A percentile compares a stretch with the other conserved stretches of the same genome.
Evolutionary conservation across 2,888 invertebrate species (phyloP).

Genomic region (Syritta pipiens): DNA sequence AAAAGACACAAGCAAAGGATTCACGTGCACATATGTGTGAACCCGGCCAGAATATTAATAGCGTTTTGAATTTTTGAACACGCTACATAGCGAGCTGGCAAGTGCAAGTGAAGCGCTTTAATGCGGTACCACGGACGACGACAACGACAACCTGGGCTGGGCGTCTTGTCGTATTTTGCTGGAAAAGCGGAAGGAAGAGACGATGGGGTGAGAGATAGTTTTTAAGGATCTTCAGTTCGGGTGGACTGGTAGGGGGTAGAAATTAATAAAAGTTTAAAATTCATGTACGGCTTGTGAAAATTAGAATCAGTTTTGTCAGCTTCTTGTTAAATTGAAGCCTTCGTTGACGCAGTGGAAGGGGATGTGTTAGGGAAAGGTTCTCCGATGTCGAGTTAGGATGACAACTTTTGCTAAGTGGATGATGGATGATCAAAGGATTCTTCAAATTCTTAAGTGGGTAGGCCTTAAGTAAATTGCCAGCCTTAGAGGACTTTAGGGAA

Average conservation of each 20-base stretch:
- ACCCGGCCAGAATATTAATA: conserved; percentile 63
- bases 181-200: background rate
- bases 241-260: background rate
- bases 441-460: too few relatives aligned
- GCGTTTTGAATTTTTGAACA: conserved; percentile 66
- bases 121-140: conserved; percentile 24
- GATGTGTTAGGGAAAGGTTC: too few relatives aligned
- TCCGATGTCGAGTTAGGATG: too few relatives aligned
- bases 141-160: background rate
- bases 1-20: background rate
- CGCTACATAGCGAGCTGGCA: conserved; percentile 7
- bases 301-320: conserved; percentile 18
- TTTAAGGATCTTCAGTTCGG: background rate
- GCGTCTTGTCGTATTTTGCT: conserved; percentile 24
- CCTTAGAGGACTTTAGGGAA: too few relatives aligned
- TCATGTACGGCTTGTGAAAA: conserved; percentile 20
- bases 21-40: conserved; percentile 36
- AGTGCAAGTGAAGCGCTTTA: conserved; percentile 7
- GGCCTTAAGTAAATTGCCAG: too few relatives aligned
- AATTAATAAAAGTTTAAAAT: conserved; percentile 34
- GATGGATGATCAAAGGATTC: too few relatives aligned
- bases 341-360: background rate
- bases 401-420: too few relatives aligned
- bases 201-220: background rate
- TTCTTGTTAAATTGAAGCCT: too few relatives aligned